Evolutionary conservation across 1,140 invertebrate species (phyloP).

Genomic region (Bombus waltoni): DNA sequence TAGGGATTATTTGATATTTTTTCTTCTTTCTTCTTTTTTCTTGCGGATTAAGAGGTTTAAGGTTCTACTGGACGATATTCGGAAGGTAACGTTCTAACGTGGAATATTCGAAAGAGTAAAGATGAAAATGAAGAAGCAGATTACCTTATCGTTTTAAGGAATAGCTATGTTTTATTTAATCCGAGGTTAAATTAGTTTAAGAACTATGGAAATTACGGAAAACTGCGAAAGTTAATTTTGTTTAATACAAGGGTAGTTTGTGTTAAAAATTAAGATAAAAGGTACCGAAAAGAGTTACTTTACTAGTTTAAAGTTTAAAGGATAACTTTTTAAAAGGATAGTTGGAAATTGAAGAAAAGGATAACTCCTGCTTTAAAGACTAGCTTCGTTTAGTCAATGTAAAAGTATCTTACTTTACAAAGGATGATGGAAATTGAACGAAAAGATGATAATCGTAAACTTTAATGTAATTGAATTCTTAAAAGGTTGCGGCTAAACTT

Average conservation of each 20-base stretch:
- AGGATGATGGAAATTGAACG: not conserved
- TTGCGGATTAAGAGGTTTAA: not conserved
- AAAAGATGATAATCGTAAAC: not conserved
- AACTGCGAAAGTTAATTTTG: not conserved
- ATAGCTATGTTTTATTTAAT: not conserved
- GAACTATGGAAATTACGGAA: not conserved
- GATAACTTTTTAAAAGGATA: not conserved
- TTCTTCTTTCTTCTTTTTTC: not conserved
- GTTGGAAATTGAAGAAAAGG: not conserved
- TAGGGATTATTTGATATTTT: too few relatives aligned
- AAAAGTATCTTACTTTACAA: not conserved
- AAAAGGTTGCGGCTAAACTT: too few relatives aligned
- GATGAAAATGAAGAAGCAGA: not conserved
- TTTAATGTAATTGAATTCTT: not conserved
- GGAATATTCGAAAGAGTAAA: too few relatives aligned
- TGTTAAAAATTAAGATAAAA: not conserved
- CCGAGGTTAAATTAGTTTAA: not conserved
- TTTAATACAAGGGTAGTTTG: not conserved
- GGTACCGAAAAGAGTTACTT: not conserved
- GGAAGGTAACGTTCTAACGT: constrained; percentile 29
- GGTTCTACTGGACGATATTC: not conserved
- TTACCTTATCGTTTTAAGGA: not conserved
- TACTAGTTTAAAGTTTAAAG: too few relatives aligned
- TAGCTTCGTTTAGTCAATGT: not conserved
- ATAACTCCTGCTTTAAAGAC: not conserved